Evolutionary conservation across 2,797 vertebrate species (phyloP), one percentile per base, ranked within the genome.

Genomic region (Remorina albescens): DNA sequence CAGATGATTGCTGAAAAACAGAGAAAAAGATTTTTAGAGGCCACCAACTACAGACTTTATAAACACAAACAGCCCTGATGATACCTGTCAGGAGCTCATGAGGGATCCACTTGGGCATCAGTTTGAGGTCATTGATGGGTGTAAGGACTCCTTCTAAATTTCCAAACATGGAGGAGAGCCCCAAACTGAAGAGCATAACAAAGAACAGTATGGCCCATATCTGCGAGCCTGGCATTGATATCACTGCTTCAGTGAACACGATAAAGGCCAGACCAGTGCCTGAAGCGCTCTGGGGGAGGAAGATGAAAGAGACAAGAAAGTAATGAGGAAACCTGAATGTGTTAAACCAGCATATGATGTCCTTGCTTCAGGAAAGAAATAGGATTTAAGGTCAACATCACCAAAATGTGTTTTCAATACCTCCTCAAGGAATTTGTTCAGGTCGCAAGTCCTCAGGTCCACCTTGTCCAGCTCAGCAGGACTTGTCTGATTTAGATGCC

Each of bases 101-200:
- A 4, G 96, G 95, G 21, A 95, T 69, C 78, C 93, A 94, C 71
- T 84, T 92, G 11, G 96, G 93, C 60, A 96, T 0, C 71, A 96
- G 1, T 32, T 63, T 88, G 66, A 96, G 78, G 47, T 98, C 97
- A 1, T 88, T 77, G 32, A 98, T 83, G 0, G 97, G 95, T 0
- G 94, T 94, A 61, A 98, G 92, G 71, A 98, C 83, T 0, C 96
- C 92, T 18, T 97, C 96, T 4, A 97, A 81, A 82, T 94, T 96
- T 55, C 98, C 97, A 54, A 99, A 97, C 97, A 98, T 98, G 8
- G 97, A 96, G 28, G 97, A 96, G 56, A 98, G 93, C 13, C 97
- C 97, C 90, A 98, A 88, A 68, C 90, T 93, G 88, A 97, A 96
- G 41, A 98, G 88, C 97, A 98, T 98, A 59, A 95, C 0, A 21